Percentiles rank a stretch among this genome's conserved stretches.
Conservation (phyloP, 2,113 vertebrate species). For the Microcebus lehilahytsara region DNA sequence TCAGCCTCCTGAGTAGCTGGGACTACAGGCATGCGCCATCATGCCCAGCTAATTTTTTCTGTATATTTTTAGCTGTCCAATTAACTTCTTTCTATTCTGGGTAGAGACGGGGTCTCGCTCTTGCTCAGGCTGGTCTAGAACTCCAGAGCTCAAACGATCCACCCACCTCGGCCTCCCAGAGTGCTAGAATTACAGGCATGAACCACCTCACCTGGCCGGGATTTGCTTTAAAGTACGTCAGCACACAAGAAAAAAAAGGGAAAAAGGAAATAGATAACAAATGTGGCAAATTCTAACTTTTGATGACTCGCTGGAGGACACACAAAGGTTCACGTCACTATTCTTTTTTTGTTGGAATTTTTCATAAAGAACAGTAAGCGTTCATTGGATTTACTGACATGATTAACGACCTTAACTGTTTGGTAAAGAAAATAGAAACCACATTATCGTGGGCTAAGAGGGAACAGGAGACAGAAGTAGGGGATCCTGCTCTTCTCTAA, state of each 20-base stretch:
- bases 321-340: not conserved
- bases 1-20: too few species aligned
- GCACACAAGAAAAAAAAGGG: not conserved
- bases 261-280: not conserved
- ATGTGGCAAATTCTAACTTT: not conserved
- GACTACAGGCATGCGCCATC: too few species aligned
- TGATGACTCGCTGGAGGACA: not conserved
- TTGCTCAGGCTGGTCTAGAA: too few species aligned
- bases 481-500: not conserved
- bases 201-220: too few species aligned
- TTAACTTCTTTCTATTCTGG: too few species aligned
- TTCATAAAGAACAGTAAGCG: not conserved
- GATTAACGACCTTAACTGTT: not conserved
- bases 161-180: too few species aligned
- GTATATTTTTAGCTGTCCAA: too few species aligned
- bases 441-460: not conserved
- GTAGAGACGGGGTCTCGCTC: too few species aligned
- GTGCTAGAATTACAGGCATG: too few species aligned
- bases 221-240: not conserved
- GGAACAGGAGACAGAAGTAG: not conserved
- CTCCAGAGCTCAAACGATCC: too few species aligned
- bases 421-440: not conserved
- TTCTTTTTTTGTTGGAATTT: not conserved
- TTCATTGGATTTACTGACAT: not conserved
- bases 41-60: too few species aligned